Evolutionary conservation across 2,797 vertebrate genomes (phyloP), one percentile per base, ranked within the genome.

Genomic region (Echiichthys vipera): DNA sequence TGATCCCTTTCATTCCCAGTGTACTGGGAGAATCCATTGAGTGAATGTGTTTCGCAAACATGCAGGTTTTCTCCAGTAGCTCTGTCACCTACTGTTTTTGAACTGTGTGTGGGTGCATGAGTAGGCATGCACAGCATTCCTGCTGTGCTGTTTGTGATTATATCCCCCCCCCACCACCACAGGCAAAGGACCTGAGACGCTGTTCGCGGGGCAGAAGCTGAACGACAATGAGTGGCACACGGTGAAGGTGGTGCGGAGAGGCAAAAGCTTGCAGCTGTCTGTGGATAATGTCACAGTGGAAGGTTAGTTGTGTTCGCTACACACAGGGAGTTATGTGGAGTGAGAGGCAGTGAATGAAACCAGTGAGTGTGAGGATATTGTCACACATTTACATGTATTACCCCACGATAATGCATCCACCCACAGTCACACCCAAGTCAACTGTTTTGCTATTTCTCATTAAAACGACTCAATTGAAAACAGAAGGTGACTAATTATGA

Each of bases 191-290:
- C 96, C 97, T 0, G 96, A 98, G 92, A 96, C 94, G 0, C 93
- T 97, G 64, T 95, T 94, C 29, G 97, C 96, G 1, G 97, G 97
- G 30, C 96, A 98, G 91, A 97, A 97, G 77, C 95, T 98, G 72
- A 97, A 98, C 9, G 97, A 98, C 89, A 98, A 98, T 4, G 96
- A 98, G 85, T 99, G 97, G 97, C 97, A 99, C 94, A 93, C 94
- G 0, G 96, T 98, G 86, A 95, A 96, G 65, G 96, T 98, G 85
- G 86, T 95, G 29, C 95, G 97, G 13, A 87, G 97, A 37, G 97
- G 97, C 71, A 97, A 96, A 90, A 97, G 93, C 91, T 91, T 99
- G 81, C 97, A 97, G 93, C 96, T 99, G 46, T 96, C 95, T 0
- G 97, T 98, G 76, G 97, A 98, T 86, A 98, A 98, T 20, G 95